phyloP scores from a whole-genome alignment of 2,888 invertebrate genomes.

The Aleiodes alternator region DNA sequence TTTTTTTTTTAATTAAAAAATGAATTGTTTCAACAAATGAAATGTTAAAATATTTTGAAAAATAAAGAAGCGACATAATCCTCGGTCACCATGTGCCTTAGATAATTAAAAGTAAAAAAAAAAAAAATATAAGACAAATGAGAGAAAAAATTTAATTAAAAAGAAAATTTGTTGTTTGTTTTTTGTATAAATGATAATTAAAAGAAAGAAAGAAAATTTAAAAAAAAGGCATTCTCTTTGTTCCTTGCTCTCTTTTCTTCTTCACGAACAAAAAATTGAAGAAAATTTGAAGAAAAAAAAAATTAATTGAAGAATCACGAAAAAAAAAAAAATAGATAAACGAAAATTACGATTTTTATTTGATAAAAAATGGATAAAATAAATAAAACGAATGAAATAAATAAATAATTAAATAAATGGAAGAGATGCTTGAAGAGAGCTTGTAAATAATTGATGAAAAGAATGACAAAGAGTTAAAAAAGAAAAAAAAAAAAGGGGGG shows the following conservation, averaged over 20 bases:
- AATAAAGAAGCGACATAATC: not conserved
- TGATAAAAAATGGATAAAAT: not conserved
- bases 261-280: not conserved
- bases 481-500: not conserved
- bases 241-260: not conserved
- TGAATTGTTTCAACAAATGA: conserved; percentile 16
- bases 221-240: not conserved
- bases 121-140: not conserved
- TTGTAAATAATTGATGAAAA: conserved; percentile 16
- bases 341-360: no score
- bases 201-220: not conserved
- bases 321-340: not conserved
- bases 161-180: not conserved
- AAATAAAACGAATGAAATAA: no score
- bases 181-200: not conserved
- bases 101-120: not conserved
- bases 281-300: not conserved
- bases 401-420: not conserved
- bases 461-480: not conserved
- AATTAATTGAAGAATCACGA: not conserved
- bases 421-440: not conserved
- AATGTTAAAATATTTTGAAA: not conserved
- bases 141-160: not conserved
- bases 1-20: no score
- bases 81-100: conserved; percentile 23